Base-by-base conservation (phyloP, 2,888 invertebrate genomes). In the Plebejus melissa region DNA sequence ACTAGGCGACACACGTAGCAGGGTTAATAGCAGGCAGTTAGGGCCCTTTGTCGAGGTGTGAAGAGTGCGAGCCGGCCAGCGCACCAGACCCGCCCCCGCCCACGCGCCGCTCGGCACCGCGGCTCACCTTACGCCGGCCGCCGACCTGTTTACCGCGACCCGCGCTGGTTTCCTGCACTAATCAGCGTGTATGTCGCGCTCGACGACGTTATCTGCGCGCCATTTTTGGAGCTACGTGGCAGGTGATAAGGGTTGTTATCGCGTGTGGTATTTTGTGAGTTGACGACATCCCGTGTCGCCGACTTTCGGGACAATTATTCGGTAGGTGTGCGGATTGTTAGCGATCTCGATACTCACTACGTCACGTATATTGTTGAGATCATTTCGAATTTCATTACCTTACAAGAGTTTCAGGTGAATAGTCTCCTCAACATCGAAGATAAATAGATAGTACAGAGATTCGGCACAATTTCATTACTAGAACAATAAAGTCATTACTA, bases 21-120 rank as follows among this genome's bases (percentile, higher is more conserved):
- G 88, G 86, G 88, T 87, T 93, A 93, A 93, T 92, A 91, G 92
- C 90, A 90, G 91, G 91, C 92, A 92, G 93, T 93, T 93, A 92
- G 91, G 87, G 88, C 84, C 86, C 91, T 90, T 93, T 93, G 90
- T 93, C 86, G 86, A 85, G 90, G 92, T 90, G 92, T 90, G 92
- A 91, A 90, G 90, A 89, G 89, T 87, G 89, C 88, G 86, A 89
- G 88, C 90, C 88, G 88, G 86, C 85, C 85, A 80, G 74, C 77
- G 1, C 69, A n/a, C 57, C 46, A 32, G 82, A 78, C 78, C 83
- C 70, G 60, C 76, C 28, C 80, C 80, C 82, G 77, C 77, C 75
- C 74, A 4, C 36, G 9, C 76, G 9, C 16, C 22, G 75, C 77
- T 46, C 71, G 32, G 46, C 3, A 46, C 77, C 78, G 77, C 13